Percentiles rank a stretch among this genome's conserved stretches.
Conservation (phyloP, 2,113 vertebrate genomes). For the Aldabrachelys gigantea region DNA sequence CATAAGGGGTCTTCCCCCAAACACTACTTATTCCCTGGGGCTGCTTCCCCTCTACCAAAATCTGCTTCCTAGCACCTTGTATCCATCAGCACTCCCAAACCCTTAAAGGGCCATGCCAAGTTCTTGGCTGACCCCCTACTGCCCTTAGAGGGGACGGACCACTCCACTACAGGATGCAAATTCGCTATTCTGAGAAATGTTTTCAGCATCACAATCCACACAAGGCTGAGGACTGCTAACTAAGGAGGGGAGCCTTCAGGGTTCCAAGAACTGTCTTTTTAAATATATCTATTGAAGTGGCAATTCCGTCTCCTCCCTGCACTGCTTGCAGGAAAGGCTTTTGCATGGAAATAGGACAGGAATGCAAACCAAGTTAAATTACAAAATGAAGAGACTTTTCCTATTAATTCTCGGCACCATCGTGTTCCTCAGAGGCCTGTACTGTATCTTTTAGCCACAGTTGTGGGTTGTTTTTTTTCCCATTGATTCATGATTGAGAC, state of each 20-base stretch:
- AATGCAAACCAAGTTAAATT: neutral
- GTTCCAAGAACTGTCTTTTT: neutral
- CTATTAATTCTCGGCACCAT: neutral
- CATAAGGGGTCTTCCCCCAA: neutral
- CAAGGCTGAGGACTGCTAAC: neutral
- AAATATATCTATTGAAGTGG: neutral
- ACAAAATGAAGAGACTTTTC: neutral
- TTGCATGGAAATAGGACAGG: neutral
- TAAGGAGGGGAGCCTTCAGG: neutral
- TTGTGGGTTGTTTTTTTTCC: neutral
- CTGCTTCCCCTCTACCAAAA: neutral
- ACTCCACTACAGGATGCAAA: neutral
- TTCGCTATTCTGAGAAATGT: neutral
- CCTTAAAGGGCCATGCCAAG: neutral
- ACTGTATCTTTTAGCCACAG: neutral
- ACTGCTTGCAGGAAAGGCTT: neutral
- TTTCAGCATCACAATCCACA: neutral
- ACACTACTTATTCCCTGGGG: neutral
- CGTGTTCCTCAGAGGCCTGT: neutral
- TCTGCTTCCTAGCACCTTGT: neutral
- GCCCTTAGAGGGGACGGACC: neutral
- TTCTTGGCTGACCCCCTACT: neutral
- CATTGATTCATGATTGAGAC: neutral
- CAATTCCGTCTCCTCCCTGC: neutral
- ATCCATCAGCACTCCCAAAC: neutral